Percentiles rank a stretch among this genome's conserved stretches.
Evolutionary conservation across 1,140 invertebrate species (phyloP).

Genomic region (Pseudomyrmex cubaensis): DNA sequence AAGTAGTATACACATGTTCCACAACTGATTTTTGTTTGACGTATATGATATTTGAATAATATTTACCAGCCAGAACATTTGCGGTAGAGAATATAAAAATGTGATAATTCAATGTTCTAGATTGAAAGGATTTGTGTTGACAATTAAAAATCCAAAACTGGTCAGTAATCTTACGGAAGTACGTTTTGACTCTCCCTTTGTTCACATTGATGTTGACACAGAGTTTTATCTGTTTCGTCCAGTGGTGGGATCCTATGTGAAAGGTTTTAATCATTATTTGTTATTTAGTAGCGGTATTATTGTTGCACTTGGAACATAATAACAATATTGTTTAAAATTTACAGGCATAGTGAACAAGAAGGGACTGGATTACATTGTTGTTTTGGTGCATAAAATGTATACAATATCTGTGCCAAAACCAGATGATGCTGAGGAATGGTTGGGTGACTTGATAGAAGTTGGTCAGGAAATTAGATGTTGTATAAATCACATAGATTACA

Average conservation of each 20-base stretch:
- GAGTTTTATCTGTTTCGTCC: slow-evolving; percentile 89
- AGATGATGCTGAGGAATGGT: slow-evolving; percentile 86
- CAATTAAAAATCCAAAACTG: slow-evolving; percentile 88
- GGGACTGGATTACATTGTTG: slow-evolving; percentile 87
- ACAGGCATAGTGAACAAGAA: slow-evolving; percentile 83
- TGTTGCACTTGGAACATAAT: slow-evolving; percentile 16
- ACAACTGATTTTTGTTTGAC: no score
- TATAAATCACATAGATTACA: slow-evolving; percentile 86
- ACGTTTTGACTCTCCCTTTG: slow-evolving; percentile 86
- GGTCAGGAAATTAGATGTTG: slow-evolving; percentile 87
- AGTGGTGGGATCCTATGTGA: slow-evolving; percentile 79
- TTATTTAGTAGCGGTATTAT: no score
- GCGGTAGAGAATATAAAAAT: background rate
- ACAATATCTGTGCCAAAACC: slow-evolving; percentile 88
- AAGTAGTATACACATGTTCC: no score
- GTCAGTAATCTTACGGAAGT: slow-evolving; percentile 85
- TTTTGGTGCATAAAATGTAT: slow-evolving; percentile 88
- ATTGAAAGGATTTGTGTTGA: slow-evolving; percentile 87
- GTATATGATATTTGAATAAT: background rate
- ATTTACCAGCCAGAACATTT: background rate
- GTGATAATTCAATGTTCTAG: slow-evolving; percentile 75
- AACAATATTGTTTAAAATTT: background rate
- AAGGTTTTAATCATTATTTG: slow-evolving; percentile 73
- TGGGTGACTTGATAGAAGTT: slow-evolving; percentile 85
- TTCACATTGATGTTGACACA: slow-evolving; percentile 87